Evolutionary conservation across 1,140 invertebrate species (phyloP), one percentile per base, ranked within the genome.

Genomic region (Hormaphis cornu): DNA sequence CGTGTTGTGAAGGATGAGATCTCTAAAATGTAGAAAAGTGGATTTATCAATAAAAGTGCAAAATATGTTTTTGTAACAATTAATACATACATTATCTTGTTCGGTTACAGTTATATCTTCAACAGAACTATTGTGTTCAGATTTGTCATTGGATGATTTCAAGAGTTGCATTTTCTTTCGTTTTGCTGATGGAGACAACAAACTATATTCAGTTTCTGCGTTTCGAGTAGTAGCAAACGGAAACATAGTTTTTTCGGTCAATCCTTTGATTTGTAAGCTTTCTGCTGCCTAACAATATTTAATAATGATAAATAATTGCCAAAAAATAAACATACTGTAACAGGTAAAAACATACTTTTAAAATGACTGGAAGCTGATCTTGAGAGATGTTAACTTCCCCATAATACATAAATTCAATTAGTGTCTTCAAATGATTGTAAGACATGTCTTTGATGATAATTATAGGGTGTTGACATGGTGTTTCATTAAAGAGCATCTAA

Each of bases 361-460:
- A 82, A 73, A 94, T 88, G 74, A 89, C 85, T 71, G 89, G 88
- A 71, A 94, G 79, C 76, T 93, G 88, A 74, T 93, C 90, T 75
- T 93, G 88, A 12, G 88, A 89, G 18, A 94, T 89, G 79, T 93
- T 93, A 1, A 93, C 90, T 82, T 93, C 90, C 1, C 91, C 91
- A 76, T 89, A 90, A 77, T 94, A 94, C 87, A 94, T 93, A 76
- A 93, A 95, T 74, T 93, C 89, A 4, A 95, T 88, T 82, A 95
- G 89, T 37, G 89, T 90, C 76, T 89, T 89, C 44, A 95, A 81
- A 80, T 94, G 90, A 52, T 84, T 82, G 76, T 87, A 92, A 75
- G 88, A 88, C 3, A 94, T 87, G 82, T 94, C 91, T 77, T 93
- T 92, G 18, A 94, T 78, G 75, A 94, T 91, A 16, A 94, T 89